A percentile compares a stretch with the other conserved stretches of the same genome.
Conservation (phyloP, 2,113 vertebrate genomes). For the Chaetodon auriga region DNA sequence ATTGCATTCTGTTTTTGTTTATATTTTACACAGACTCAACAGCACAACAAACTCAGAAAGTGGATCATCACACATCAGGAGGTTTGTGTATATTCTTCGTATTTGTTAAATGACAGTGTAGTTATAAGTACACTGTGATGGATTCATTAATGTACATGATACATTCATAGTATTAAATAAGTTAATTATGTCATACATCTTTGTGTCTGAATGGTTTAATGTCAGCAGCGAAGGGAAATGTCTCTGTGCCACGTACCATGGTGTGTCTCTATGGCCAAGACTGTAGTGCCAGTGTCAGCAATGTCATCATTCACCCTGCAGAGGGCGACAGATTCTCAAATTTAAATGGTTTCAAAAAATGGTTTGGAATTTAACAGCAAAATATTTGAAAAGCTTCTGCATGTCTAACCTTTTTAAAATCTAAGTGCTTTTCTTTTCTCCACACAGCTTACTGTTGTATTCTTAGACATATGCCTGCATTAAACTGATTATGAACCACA, state of each 20-base stretch:
- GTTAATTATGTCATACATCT: background rate
- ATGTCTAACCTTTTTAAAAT: background rate
- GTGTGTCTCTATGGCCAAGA: conserved; percentile 91
- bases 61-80: background rate
- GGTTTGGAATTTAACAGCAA: background rate
- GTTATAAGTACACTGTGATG: background rate
- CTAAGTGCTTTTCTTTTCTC: background rate
- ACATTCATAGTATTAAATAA: background rate
- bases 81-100: background rate
- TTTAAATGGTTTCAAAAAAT: background rate
- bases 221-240: background rate
- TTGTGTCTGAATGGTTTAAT: background rate
- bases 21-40: too few species aligned
- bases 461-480: background rate
- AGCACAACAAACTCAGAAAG: background rate
- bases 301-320: conserved; percentile 89
- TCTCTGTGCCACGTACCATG: conserved; percentile 67
- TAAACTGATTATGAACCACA: background rate
- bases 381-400: background rate
- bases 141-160: background rate
- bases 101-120: background rate
- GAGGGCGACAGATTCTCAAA: conserved; percentile 73
- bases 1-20: too few species aligned
- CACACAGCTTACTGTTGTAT: background rate
- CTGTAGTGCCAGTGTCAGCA: conserved; percentile 86